Conservation (phyloP, 30 jellyfish, hydroid and myxozoan species). For the Turritopsis rubra region DNA sequence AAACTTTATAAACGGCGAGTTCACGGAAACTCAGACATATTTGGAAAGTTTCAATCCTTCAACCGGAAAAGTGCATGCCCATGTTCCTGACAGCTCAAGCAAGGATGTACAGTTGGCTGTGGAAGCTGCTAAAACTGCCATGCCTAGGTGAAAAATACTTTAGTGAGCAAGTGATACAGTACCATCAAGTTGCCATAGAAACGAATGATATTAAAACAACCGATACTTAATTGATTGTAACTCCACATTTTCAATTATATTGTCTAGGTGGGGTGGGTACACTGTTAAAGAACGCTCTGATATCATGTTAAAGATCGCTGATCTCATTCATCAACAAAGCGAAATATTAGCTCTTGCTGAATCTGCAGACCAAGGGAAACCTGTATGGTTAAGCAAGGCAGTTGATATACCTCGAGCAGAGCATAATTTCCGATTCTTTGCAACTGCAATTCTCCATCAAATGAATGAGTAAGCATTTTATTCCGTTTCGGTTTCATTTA, state of each 20-base stretch:
- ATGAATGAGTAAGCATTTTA: slow-evolving; percentile 52
- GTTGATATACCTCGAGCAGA: slow-evolving; percentile 90
- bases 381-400: slow-evolving; percentile 59
- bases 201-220: too few relatives aligned
- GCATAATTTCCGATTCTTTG: slow-evolving; percentile 70
- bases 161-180: too few relatives aligned
- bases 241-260: too few relatives aligned
- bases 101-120: slow-evolving; percentile 68
- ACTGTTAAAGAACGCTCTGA: slow-evolving; percentile 44
- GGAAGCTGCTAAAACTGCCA: slow-evolving; percentile 64
- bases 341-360: slow-evolving; percentile 73
- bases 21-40: slow-evolving; percentile 9
- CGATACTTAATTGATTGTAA: too few relatives aligned
- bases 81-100: slow-evolving; percentile 56
- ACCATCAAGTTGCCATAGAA: too few relatives aligned
- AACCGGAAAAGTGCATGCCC: slow-evolving; percentile 61
- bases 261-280: slow-evolving; percentile 49
- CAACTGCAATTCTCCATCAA: slow-evolving; percentile 62
- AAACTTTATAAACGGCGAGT: slow-evolving; percentile 69
- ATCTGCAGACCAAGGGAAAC: slow-evolving; percentile 81
- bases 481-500: too few relatives aligned
- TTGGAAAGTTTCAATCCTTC: slow-evolving; percentile 73
- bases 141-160: slow-evolving; percentile 49
- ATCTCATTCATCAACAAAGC: slow-evolving; percentile 41
- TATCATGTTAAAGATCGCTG: slow-evolving; percentile 68